Percentiles rank a stretch among this genome's conserved stretches.
Evolutionary conservation across 2,797 vertebrate species (phyloP).

Genomic region (Bradypus variegatus): DNA sequence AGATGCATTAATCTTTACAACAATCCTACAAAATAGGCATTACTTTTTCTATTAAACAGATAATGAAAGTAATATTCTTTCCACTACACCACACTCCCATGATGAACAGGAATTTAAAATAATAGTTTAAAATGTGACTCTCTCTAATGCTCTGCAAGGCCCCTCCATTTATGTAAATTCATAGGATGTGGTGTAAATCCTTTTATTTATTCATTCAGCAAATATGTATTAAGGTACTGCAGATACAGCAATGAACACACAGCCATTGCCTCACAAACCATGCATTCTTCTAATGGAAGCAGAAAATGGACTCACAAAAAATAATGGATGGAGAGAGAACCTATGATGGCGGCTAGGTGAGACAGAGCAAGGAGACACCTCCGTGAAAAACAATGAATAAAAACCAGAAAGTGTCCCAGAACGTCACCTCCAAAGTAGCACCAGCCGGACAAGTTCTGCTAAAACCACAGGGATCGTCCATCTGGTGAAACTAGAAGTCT

Average conservation of each 20-base stretch:
- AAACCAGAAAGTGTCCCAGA: too few species aligned
- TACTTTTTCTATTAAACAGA: background rate
- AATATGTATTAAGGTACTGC: background rate
- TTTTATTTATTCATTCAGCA: background rate
- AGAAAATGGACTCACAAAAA: constrained; percentile 20
- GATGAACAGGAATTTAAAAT: background rate
- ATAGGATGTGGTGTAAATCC: background rate
- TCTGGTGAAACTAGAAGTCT: too few species aligned
- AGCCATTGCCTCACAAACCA: background rate
- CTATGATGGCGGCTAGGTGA: too few species aligned
- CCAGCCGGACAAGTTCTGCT: too few species aligned
- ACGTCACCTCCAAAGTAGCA: too few species aligned
- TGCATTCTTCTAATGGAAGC: background rate
- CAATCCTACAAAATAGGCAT: background rate
- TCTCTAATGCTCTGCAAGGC: background rate
- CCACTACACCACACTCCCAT: background rate
- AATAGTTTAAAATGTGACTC: background rate
- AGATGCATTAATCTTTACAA: background rate
- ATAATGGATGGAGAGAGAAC: background rate
- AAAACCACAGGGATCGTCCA: too few species aligned
- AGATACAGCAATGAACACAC: background rate
- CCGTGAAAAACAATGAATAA: too few species aligned
- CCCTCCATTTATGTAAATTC: background rate
- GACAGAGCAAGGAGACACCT: too few species aligned
- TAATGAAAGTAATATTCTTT: background rate